phyloP scores from a whole-genome alignment of 1,140 invertebrate species.

The Ephestia elutella region DNA sequence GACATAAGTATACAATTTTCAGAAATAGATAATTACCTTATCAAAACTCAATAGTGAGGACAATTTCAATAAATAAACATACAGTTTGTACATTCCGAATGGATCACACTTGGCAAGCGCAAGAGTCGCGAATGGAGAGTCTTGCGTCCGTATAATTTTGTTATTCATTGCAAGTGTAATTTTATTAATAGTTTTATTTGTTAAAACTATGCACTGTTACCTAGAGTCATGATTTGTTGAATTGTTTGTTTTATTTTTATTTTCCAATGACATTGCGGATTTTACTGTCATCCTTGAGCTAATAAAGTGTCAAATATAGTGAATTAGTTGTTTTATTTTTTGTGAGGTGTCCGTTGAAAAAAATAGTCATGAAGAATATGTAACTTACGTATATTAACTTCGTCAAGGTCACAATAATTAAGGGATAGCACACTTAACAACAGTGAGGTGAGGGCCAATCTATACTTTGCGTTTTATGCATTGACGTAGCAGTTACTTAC shows the following conservation, averaged over 20 bases:
- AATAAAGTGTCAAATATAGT: conserved; percentile 71
- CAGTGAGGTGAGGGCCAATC: neutral
- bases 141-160: conserved; percentile 31
- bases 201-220: conserved; percentile 70
- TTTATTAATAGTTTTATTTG: conserved; percentile 68
- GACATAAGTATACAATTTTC: no score
- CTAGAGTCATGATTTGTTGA: conserved; percentile 72
- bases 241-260: conserved; percentile 70
- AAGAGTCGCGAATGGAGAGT: neutral
- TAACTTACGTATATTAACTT: neutral
- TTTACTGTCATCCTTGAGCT: conserved; percentile 69
- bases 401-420: neutral
- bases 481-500: no score
- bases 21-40: no score
- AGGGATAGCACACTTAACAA: neutral
- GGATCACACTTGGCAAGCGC: conserved; percentile 12
- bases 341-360: neutral
- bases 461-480: neutral
- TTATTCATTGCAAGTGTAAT: conserved; percentile 61
- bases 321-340: conserved; percentile 55
- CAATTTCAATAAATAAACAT: no score
- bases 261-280: conserved; percentile 69
- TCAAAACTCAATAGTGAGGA: no score
- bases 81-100: conserved; percentile 19
- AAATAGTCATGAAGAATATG: neutral